Conservation (phyloP, 2,797 vertebrate genomes). For the Alauda arvensis region DNA sequence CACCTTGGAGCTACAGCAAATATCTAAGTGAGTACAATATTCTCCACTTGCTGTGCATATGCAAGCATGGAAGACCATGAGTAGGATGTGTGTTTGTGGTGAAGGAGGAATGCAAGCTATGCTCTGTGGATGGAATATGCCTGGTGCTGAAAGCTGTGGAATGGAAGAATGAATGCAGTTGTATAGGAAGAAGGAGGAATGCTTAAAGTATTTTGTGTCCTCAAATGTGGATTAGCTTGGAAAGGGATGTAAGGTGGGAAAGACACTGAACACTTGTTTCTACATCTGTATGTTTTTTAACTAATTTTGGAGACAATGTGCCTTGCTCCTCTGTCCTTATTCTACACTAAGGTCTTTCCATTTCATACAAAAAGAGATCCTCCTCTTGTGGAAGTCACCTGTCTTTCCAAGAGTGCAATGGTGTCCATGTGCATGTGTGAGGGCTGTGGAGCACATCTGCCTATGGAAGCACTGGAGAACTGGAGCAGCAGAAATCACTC, state of each 20-base stretch:
- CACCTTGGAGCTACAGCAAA: constrained; percentile 1
- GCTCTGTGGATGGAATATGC: constrained; percentile 56
- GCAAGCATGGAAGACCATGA: constrained; percentile 35
- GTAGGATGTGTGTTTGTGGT: constrained; percentile 65
- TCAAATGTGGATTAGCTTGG: constrained; percentile 62
- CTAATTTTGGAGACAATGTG: neutral
- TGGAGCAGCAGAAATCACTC: neutral
- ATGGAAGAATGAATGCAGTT: constrained; percentile 54
- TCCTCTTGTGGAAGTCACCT: neutral
- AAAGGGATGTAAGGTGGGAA: constrained; percentile 54
- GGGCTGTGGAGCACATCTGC: neutral
- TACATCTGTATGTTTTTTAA: constrained; percentile 30
- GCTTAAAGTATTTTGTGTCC: constrained; percentile 42
- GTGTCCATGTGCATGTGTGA: neutral
- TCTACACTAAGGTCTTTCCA: neutral
- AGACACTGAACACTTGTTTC: constrained; percentile 67
- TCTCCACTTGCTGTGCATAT: neutral
- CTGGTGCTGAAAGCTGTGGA: constrained; percentile 67
- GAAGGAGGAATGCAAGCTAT: constrained; percentile 50
- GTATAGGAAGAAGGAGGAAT: constrained; percentile 52
- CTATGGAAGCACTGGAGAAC: neutral
- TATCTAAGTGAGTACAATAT: constrained; percentile 16
- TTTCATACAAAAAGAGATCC: neutral
- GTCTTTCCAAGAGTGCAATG: neutral
- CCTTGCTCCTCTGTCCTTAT: neutral